Percentiles rank a stretch among this genome's conserved stretches.
Conservation (phyloP, 1,140 invertebrate species). For the Cecropterus lyciades region DNA sequence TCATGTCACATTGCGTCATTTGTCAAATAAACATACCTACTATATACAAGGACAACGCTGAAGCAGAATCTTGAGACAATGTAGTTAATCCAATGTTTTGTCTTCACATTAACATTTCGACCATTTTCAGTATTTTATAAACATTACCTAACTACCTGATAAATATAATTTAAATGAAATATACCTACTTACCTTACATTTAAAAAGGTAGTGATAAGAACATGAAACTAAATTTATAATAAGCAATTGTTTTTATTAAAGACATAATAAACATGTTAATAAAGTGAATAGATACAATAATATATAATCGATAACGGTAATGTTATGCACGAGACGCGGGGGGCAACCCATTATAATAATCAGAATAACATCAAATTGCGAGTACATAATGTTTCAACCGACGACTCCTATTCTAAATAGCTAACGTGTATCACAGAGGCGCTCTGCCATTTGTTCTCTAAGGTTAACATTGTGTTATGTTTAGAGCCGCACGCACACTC, state of each 20-base stretch:
- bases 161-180: too few relatives aligned
- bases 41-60: too few relatives aligned
- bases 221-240: conserved; percentile 51
- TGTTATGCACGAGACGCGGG: conserved; percentile 66
- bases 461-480: conserved; percentile 28
- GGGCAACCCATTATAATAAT: conserved; percentile 54
- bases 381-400: conserved; percentile 53
- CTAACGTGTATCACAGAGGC: conserved; percentile 77
- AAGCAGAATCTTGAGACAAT: too few relatives aligned
- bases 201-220: not conserved
- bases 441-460: conserved; percentile 57
- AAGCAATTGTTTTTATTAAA: conserved; percentile 83
- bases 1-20: too few relatives aligned
- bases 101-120: too few relatives aligned
- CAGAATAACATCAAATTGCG: conserved; percentile 57
- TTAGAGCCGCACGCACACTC: conserved; percentile 7
- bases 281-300: conserved; percentile 82
- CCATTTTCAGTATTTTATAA: too few relatives aligned
- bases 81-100: too few relatives aligned
- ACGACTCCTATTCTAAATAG: conserved; percentile 67
- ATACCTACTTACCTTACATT: too few relatives aligned
- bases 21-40: too few relatives aligned
- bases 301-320: conserved; percentile 72
- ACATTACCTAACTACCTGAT: too few relatives aligned
- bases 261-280: conserved; percentile 83